Percentiles rank a stretch among this genome's conserved stretches.
These are phyloP conservation scores for Donacobius atricapilla DNA, from an alignment of 2,113 vertebrate species.

Conservation along the genomic window DNA sequence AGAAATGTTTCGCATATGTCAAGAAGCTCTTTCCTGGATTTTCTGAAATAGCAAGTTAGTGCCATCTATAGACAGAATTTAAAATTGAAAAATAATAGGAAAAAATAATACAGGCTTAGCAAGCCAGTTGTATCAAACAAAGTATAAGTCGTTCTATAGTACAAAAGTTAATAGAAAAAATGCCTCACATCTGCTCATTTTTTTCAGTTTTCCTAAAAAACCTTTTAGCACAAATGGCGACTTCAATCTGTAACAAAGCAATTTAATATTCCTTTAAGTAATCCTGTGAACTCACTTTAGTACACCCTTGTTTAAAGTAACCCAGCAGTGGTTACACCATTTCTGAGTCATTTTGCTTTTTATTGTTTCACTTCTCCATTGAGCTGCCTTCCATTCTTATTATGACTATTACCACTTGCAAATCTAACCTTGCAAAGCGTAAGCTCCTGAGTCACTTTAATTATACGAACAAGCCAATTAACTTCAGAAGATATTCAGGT, in stretches of 20 bases:
- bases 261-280: not conserved
- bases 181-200: not conserved
- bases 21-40: not conserved
- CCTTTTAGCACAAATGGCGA: not conserved
- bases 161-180: not conserved
- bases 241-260: not conserved
- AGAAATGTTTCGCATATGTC: not conserved
- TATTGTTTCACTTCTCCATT: not conserved
- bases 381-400: not conserved
- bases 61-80: slow-evolving; percentile 50
- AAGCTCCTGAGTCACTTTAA: not conserved
- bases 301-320: not conserved
- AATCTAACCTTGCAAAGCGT: not conserved
- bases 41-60: slow-evolving; percentile 29
- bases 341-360: not conserved
- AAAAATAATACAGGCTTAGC: not conserved
- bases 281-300: not conserved
- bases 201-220: not conserved
- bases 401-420: not conserved
- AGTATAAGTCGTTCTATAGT: not conserved
- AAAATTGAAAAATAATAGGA: not conserved
- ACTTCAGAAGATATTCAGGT: not conserved
- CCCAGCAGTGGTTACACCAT: not conserved
- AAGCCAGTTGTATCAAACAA: not conserved
- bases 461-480: not conserved